Evolutionary conservation across 2,113 vertebrate species (phyloP), one percentile per base, ranked within the genome.

Genomic region (Syngnathus scovelli): DNA sequence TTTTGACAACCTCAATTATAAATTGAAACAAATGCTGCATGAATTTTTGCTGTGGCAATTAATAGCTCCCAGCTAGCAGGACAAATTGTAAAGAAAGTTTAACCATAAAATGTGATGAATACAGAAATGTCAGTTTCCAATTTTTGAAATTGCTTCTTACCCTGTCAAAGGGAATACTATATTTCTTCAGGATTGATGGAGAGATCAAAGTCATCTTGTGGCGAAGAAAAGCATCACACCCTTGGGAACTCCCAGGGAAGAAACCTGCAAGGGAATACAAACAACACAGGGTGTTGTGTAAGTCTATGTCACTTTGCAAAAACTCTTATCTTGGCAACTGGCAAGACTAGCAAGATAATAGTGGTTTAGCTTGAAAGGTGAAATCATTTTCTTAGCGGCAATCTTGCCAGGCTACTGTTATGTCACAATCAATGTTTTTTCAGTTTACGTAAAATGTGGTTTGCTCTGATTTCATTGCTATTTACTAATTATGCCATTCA

Each of bases 141-240:
- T 65, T 51, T 37, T 54, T 49, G 9, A 36, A 44, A 1, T 12
- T 0, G 38, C 16, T 66, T 92, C 94, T 0, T 87, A 98, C 96
- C 90, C 95, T 90, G 87, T 98, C 93, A 66, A 98, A 98, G 2
- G 97, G 97, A 78, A 98, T 98, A 51, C 97, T 88, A 0, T 98
- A 99, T n/a, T n/a, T 98, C 92, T 97, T 98, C 83, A 99, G 83
- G 82, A 99, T 98, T 4, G 96, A 98, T 41, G 97, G 97, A 0
- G 97, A 99, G 66, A 99, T 95, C 71, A 99, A 93, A 0, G 97
- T 99, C 97, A 99, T 99, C 91, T 99, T 99, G 90, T 99, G 97
- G 5, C 97, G 92, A 49, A 99, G 93, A 78, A 99, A 99, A 44
- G 96, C 96, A 0, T 98, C 96, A 0, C 97, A 99, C 55, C 97